A percentile compares a stretch with the other conserved stretches of the same genome.
Evolutionary conservation across 2,888 invertebrate genomes (phyloP).

Genomic region (Lissocephala sabroskyi): DNA sequence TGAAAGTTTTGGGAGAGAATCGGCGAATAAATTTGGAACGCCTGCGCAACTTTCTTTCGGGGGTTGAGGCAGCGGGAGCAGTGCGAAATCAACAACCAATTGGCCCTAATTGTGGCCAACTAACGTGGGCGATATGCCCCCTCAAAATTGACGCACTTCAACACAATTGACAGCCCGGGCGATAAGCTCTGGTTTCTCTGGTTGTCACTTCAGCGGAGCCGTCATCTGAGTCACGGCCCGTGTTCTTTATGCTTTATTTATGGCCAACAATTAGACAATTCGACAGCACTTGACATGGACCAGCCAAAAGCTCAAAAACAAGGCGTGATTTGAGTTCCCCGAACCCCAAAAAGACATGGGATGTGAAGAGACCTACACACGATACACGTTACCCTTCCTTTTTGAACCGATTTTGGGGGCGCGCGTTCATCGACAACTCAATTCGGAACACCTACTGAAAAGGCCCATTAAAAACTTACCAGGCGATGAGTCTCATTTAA

Average conservation of each 20-base stretch:
- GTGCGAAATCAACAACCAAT: constrained; percentile 9
- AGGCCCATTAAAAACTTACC: constrained; percentile 19
- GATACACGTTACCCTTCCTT: too few species aligned
- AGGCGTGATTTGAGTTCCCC: constrained; percentile 27
- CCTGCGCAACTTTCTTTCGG: constrained; percentile 29
- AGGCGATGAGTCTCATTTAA: constrained; percentile 3
- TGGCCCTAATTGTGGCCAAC: constrained; percentile 4
- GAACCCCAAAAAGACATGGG: constrained; percentile 3
- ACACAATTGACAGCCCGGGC: constrained; percentile 9
- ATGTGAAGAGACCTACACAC: not conserved
- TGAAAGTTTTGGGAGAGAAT: not conserved
- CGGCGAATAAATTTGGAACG: too few species aligned
- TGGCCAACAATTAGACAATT: constrained; percentile 41
- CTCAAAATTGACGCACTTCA: constrained; percentile 15
- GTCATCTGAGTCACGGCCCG: constrained; percentile 21
- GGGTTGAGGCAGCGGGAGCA: constrained; percentile 4
- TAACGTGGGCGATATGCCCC: constrained; percentile 29
- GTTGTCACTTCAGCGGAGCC: too few species aligned
- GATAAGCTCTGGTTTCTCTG: not conserved
- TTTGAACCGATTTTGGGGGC: constrained; percentile 2
- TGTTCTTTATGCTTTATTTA: constrained; percentile 34
- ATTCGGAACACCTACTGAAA: not conserved
- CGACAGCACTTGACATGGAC: constrained; percentile 18
- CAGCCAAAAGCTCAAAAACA: constrained; percentile 1
- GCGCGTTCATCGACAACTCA: not conserved